Evolutionary conservation across 2,888 invertebrate species (phyloP).

Genomic region (Aethes cnicana): DNA sequence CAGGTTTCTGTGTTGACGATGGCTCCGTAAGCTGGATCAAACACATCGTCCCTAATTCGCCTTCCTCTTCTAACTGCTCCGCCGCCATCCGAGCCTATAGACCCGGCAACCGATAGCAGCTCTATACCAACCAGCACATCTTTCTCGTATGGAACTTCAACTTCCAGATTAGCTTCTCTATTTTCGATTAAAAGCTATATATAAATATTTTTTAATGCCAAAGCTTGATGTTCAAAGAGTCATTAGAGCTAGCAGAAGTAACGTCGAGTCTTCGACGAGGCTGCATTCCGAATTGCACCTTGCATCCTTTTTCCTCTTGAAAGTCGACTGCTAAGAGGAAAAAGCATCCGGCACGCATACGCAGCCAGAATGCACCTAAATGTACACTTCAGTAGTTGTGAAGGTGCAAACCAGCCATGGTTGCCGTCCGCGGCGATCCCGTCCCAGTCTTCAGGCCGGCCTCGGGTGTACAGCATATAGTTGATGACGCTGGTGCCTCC

Average conservation of each 20-base stretch:
- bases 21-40: conserved; percentile 66
- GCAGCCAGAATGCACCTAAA: too few species aligned
- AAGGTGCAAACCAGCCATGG: conserved; percentile 80
- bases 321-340: too few species aligned
- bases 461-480: conserved; percentile 85
- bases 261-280: too few species aligned
- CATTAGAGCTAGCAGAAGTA: too few species aligned
- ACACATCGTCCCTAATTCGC: conserved; percentile 70
- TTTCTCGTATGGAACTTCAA: conserved; percentile 63
- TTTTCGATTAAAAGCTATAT: conserved; percentile 35
- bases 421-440: conserved; percentile 84
- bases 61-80: conserved; percentile 57
- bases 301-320: too few species aligned
- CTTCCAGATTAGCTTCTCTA: conserved; percentile 48
- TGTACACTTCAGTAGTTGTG: not conserved
- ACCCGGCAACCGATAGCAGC: conserved; percentile 76
- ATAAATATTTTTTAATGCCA: too few species aligned
- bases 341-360: too few species aligned
- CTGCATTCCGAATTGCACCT: too few species aligned
- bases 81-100: conserved; percentile 76
- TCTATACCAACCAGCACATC: conserved; percentile 80
- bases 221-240: too few species aligned
- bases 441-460: conserved; percentile 85
- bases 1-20: conserved; percentile 73
- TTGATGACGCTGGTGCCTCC: conserved; percentile 79